Evolutionary conservation across 2,888 invertebrate species (phyloP).

Genomic region (Dolomedes plantarius): DNA sequence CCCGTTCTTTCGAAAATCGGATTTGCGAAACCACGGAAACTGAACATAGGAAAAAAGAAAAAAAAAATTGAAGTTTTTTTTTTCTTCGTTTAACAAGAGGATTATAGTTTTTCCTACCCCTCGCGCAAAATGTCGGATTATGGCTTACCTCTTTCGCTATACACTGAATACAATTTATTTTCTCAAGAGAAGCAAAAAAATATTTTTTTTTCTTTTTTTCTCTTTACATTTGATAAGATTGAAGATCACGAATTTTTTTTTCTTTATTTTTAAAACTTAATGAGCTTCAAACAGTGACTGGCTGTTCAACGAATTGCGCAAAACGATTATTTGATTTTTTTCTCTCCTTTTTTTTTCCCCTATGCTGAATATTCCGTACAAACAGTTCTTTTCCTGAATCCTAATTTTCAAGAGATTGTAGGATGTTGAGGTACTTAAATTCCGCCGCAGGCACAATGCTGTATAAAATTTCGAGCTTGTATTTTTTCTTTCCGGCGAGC

Average conservation of each 20-base stretch:
- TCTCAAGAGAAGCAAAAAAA: neutral
- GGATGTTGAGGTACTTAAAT: neutral
- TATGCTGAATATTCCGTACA: too few species aligned
- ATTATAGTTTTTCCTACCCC: constrained; percentile 37
- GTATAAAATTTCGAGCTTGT: neutral
- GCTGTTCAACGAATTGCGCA: neutral
- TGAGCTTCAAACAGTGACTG: constrained; percentile 5
- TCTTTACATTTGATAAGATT: neutral
- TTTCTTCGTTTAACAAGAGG: constrained; percentile 60
- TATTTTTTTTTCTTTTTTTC: neutral
- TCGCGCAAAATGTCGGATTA: constrained; percentile 32
- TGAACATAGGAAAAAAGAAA: neutral
- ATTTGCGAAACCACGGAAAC: constrained; percentile 48
- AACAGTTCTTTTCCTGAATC: neutral
- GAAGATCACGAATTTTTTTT: neutral
- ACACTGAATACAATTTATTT: neutral
- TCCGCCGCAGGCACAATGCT: neutral
- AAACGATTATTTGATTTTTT: neutral
- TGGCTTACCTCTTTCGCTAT: constrained; percentile 29
- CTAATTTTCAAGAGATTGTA: neutral
- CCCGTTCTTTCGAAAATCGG: constrained; percentile 51
- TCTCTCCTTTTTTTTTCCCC: neutral
- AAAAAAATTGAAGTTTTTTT: constrained; percentile 20
- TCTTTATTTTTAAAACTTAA: neutral
- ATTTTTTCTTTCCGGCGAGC: neutral